Evolutionary conservation across 2,113 vertebrate species (phyloP), one percentile per base, ranked within the genome.

Genomic region (Strix uralensis): DNA sequence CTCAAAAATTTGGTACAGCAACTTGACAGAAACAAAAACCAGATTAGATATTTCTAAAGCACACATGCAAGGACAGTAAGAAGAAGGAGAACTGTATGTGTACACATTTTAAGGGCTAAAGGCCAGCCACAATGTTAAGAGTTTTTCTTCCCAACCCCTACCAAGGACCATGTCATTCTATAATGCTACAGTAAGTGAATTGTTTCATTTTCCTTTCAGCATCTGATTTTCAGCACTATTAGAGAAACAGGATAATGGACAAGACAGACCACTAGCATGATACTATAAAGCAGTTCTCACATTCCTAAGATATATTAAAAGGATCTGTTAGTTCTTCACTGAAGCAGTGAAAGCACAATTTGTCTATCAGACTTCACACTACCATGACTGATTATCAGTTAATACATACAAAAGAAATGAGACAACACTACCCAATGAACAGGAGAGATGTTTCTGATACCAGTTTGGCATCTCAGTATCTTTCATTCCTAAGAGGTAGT

Each of bases 351-450:
- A 95, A 93, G 86, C 44, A 85, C 71, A 88, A 86, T 92, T 92
- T 92, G 62, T 88, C 92, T 88, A 95, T 90, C 94, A 88, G 92
- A 59, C 51, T 86, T 92, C 82, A 92, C 42, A 71, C 38, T 52
- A 78, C 75, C 49, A 42, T 81, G 75, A 94, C 93, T 84, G 85
- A 90, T 96, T 93, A 94, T 94, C 93, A 90, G 93, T 92, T 95
- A 94, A 95, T 77, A 63, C 52, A 77, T 62, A 86, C 86, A 95
- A 92, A 57, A 91, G 67, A 93, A 94, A 92, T 65, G 57, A 92
- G 78, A 92, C 42, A 83, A 66, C 38, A 32, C 26, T 69, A 47
- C 29, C 58, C 8, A 63, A 27, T 46, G 69, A 83, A 79, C 26
- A 89, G 40, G 9, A 73, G 34, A 92, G 77, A 80, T 44, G 46